These are phyloP conservation scores for Pantherophis alleghaniensis DNA, from an alignment of 2,797 vertebrate genomes.

Conservation along the genomic window DNA sequence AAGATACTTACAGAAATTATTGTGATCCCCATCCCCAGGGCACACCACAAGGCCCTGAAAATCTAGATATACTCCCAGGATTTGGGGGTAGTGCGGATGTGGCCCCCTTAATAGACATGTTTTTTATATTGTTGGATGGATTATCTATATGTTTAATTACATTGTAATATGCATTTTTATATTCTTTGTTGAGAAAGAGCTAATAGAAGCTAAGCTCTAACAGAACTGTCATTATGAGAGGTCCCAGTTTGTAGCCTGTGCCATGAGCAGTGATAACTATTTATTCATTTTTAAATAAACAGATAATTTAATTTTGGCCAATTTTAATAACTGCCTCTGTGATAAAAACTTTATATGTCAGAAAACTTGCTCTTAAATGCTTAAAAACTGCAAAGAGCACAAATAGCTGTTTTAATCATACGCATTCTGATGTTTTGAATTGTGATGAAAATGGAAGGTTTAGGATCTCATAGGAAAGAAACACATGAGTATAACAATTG, in stretches of 20 bases:
- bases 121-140: background rate
- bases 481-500: constrained; percentile 24
- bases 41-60: background rate
- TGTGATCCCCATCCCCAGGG: background rate
- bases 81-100: background rate
- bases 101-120: background rate
- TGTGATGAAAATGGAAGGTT: constrained; percentile 24
- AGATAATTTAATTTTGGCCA: constrained; percentile 7
- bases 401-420: constrained; percentile 15
- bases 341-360: constrained; percentile 10
- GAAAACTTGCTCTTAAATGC: constrained; percentile 4
- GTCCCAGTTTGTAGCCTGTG: background rate
- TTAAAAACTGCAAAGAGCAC: constrained; percentile 38
- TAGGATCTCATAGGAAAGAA: constrained; percentile 41
- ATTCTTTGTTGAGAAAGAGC: background rate
- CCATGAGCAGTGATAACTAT: background rate
- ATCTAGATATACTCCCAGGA: background rate
- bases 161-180: background rate
- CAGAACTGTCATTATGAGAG: background rate
- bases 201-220: background rate
- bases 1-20: background rate
- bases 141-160: background rate
- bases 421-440: constrained; percentile 32
- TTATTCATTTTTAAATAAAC: background rate
- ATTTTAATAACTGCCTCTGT: constrained; percentile 16